Evolutionary conservation across 2,113 vertebrate genomes (phyloP), one percentile per base, ranked within the genome.

Genomic region (human): DNA sequence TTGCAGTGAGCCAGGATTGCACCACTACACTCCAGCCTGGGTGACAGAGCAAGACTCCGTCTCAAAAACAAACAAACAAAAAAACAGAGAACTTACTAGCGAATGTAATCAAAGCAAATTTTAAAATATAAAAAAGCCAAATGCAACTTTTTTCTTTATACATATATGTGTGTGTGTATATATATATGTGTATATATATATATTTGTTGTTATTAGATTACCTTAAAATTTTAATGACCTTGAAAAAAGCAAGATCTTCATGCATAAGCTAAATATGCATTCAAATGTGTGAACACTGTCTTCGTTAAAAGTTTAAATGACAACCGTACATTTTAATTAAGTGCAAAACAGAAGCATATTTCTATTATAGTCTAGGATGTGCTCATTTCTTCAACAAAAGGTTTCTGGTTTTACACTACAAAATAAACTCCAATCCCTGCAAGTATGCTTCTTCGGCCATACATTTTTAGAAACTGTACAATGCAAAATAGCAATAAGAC

Each of bases 231-330:
- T 90, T 93, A 70, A 23, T 35, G 6, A 95, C 84, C 85, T 17
- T 84, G 40, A 20, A 78, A 98, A 97, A 97, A 76, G 8, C 4
- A 6, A 0, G 7, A 87, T 92, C 30, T 89, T 89, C 25, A 68
- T 86, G 73, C 70, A 59, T 79, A 88, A 95, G 32, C 25, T 94
- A 89, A 38, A 92, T 0, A 18, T 45, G 38, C 30, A 92, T 90
- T 84, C 20, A 79, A 23, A 40, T 97, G 96, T 98, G 45, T 89
- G 38, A 97, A 95, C 32, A 93, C 32, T 88, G 52, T 61, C 89
- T 94, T 96, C 66, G 96, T 22, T 55, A 96, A 96, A 95, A 79
- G 23, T 80, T 98, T 92, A 96, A 98, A 95, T 48, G 79, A 92
- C 22, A 96, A 27, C 10, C 72, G 32, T 81, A 68, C 3, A 70